Evolutionary conservation across 2,888 invertebrate species (phyloP), one percentile per base, ranked within the genome.

Genomic region (Nezara viridula): DNA sequence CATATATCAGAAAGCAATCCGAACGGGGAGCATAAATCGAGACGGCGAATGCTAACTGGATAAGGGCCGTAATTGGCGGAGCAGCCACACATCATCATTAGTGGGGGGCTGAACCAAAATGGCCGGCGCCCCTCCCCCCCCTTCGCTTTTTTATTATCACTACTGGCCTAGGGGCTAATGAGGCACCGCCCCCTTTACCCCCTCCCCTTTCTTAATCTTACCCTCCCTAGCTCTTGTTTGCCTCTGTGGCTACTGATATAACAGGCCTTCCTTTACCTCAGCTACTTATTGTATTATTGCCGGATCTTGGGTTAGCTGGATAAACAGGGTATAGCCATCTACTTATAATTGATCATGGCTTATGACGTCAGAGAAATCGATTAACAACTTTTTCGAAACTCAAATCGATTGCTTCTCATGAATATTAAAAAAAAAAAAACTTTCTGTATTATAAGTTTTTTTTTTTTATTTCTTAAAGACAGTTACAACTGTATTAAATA

Each of bases 11-110:
- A 86, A 89, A 88, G 87, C 50, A 90, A 55, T 55, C 66, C 85
- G 89, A 87, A 60, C 55, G 66, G 85, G 40, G 47, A 73, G 87
- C 66, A 88, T 77, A 89, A 66, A 90, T 88, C 77, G 90, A 85
- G 66, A 37, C 49, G 21, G 86, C 40, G 27, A 86, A 88, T 40
- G 66, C 66, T 88, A 85, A 89, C 86, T 73, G 60, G 73, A 81
- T 73, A 88, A 89, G 88, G 89, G 85, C 37, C 85, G 89, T 89
- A 89, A 86, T 89, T 89, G 85, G 40, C 40, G 89, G 14, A 49
- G 55, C 47, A 49, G 88, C 88, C 81, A 89, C 89, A 89, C 52
- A 89, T 89, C 89, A 89, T 89, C 77, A 86, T 89, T 89, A 89
- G 89, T 21, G 81, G 89, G 32, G 89, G 86, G 66, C 44, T 27